Conservation (phyloP, 2,113 vertebrate species). For the Pachypanchax playfairii region DNA sequence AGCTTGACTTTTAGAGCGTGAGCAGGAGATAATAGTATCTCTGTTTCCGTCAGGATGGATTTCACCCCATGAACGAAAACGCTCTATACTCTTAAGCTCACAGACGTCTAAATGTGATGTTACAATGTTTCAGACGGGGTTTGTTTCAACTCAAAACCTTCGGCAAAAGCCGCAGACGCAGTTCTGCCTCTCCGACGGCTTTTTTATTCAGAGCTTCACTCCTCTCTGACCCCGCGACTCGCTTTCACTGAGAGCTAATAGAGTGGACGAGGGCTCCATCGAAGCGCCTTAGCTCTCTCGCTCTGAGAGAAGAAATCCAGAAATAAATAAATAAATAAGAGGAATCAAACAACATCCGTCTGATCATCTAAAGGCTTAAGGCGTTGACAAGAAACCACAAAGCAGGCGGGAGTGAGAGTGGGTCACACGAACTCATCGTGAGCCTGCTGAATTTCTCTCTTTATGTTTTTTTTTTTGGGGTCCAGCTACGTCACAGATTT, state of each 20-base stretch:
- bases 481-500: conserved; percentile 25
- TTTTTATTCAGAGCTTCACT: conserved; percentile 5
- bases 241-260: conserved; percentile 37
- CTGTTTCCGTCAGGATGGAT: conserved; percentile 12
- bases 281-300: neutral
- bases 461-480: neutral
- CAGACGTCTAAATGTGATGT: conserved; percentile 1
- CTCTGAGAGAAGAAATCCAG: neutral
- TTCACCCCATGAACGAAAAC: conserved; percentile 6
- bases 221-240: conserved; percentile 29
- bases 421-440: neutral
- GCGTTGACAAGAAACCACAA: conserved; percentile 8
- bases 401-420: neutral
- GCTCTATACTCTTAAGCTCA: neutral
- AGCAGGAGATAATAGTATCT: conserved; percentile 20
- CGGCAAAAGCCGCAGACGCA: neutral
- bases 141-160: neutral
- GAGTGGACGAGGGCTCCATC: conserved; percentile 22
- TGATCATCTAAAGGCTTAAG: conserved; percentile 4
- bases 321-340: neutral
- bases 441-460: too few relatives aligned
- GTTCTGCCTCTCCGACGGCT: neutral
- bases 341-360: conserved; percentile 15
- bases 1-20: conserved; percentile 12
- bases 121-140: conserved; percentile 4